Percentiles rank a stretch among this genome's conserved stretches.
These are phyloP conservation scores for Sanderia malayensis DNA, from an alignment of 30 jellyfish, hydroid and myxozoan genomes.

Conservation along the genomic window DNA sequence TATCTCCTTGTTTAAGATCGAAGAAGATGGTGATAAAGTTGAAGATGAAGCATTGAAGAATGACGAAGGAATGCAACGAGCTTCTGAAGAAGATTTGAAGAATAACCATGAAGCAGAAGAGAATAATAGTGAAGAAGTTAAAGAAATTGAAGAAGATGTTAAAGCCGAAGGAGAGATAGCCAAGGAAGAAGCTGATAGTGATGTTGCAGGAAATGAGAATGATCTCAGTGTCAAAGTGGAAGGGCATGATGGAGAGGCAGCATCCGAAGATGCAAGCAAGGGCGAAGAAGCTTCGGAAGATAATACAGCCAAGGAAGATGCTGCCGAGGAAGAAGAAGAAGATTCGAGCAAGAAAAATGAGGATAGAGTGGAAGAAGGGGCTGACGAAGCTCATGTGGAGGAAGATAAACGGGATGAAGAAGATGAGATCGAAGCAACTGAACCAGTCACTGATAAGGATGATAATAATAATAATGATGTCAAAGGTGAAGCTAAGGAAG, in stretches of 20 bases:
- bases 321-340: not conserved
- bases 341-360: not conserved
- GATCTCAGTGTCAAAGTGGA: not conserved
- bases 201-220: not conserved
- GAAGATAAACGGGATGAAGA: not conserved
- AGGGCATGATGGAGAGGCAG: not conserved
- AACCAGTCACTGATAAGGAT: conserved; percentile 1
- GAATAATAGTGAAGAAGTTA: not conserved
- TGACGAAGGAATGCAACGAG: not conserved
- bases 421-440: not conserved
- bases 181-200: conserved; percentile 4
- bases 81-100: too few relatives aligned
- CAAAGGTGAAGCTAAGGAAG: not conserved
- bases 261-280: not conserved
- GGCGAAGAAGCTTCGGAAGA: conserved; percentile 2
- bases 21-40: too few relatives aligned
- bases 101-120: too few relatives aligned
- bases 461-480: not conserved
- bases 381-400: conserved; percentile 1
- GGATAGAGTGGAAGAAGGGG: not conserved
- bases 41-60: not conserved
- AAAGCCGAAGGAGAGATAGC: not conserved
- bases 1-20: too few relatives aligned
- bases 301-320: not conserved
- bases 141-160: not conserved